Evolutionary conservation across 2,113 vertebrate genomes (phyloP), one percentile per base, ranked within the genome.

Genomic region (Sylvietta virens): DNA sequence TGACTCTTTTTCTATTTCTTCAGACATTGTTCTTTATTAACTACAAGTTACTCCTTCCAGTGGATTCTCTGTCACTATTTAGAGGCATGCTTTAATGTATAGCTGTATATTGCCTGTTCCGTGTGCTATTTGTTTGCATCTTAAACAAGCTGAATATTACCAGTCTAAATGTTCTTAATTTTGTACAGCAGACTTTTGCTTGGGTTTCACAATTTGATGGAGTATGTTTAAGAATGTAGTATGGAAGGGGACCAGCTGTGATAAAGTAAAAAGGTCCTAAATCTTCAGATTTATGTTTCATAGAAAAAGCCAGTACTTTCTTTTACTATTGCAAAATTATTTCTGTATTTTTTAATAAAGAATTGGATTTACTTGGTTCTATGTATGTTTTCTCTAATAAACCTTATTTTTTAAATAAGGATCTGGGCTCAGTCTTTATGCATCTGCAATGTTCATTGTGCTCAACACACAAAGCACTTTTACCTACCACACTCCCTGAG

Each of bases 291-390:
- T 95, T 95, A 95, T 58, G 89, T 97, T 95, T 95, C 92, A 95
- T 86, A 95, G 88, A 45, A 86, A 88, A 96, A 94, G 37, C 26
- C 74, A 73, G 87, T 96, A 88, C 90, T 97, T 98, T 96, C 93
- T 95, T 96, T 97, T 96, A 77, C 35, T 88, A 95, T 74, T 94
- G 42, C 92, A 93, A 97, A 97, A 93, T 74, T 10, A 94, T 96
- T 96, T 97, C 95, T 93, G 83, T 97, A 95, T 96, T 97, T 98
- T 98, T 97, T 95, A 97, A 95, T 93, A 91, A 98, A 95, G 76
- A 95, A 72, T 84, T 94, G 76, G 45, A 94, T 97, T 96, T 96
- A 93, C 39, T 70, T 91, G 88, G 92, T 96, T 94, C 79, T 90
- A 81, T 66, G 83, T 97, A 93, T 81, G 66, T 95, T 96, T 96